These are phyloP conservation scores for Apteryx mantelli DNA, from an alignment of 2,113 vertebrate genomes.

Conservation along the genomic window DNA sequence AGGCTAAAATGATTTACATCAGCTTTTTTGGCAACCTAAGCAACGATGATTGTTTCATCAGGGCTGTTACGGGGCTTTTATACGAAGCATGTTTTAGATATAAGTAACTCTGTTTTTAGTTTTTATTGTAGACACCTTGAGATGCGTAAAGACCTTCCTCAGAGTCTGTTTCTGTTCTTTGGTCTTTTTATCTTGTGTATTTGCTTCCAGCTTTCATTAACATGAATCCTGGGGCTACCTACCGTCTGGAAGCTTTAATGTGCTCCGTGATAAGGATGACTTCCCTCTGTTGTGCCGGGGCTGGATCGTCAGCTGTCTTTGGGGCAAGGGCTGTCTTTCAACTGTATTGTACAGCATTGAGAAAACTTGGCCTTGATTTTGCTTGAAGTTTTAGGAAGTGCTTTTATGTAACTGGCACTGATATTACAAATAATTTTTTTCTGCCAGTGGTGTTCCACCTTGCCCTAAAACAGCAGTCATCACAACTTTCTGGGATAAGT, in stretches of 20 bases:
- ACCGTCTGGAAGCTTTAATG: constrained; percentile 49
- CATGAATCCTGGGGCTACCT: constrained; percentile 45
- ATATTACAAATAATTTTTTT: constrained; percentile 2
- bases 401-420: constrained; percentile 30
- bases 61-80: background rate
- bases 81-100: background rate
- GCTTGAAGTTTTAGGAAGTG: background rate
- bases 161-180: constrained; percentile 12
- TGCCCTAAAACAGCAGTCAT: background rate
- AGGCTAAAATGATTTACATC: background rate
- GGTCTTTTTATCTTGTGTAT: constrained; percentile 19
- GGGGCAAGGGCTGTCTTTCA: constrained; percentile 30
- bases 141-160: background rate
- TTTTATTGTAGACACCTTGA: constrained; percentile 3
- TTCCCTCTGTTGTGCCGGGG: background rate
- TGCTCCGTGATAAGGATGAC: background rate
- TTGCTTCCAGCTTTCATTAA: constrained; percentile 46
- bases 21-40: constrained; percentile 26
- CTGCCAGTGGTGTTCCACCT: constrained; percentile 35
- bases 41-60: constrained; percentile 33
- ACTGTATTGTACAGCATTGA: background rate
- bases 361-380: constrained; percentile 29
- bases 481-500: background rate
- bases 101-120: background rate
- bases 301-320: constrained; percentile 40